Evolutionary conservation across 1,140 invertebrate genomes (phyloP).

Genomic region (Drosophila bocki): DNA sequence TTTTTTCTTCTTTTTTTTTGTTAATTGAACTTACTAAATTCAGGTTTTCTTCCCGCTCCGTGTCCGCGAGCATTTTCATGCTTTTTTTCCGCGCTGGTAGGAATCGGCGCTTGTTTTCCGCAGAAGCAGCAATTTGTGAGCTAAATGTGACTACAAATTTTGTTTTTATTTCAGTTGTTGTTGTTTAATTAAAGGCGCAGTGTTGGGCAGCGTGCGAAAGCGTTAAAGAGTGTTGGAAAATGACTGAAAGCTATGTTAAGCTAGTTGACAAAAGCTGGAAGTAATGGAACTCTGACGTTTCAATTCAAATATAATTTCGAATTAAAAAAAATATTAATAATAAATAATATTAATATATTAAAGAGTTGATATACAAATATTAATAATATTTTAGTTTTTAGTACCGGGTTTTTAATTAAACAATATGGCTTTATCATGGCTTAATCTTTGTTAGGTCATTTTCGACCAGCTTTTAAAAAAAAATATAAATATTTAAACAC

Average conservation of each 20-base stretch:
- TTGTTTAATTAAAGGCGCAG: constrained; percentile 22
- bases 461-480: too few species aligned
- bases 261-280: not conserved
- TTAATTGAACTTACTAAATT: constrained; percentile 89
- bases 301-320: not conserved
- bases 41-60: constrained; percentile 93
- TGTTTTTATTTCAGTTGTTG: constrained; percentile 58
- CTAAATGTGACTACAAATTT: constrained; percentile 66
- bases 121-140: constrained; percentile 65
- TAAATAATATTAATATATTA: too few species aligned
- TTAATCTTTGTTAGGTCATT: too few species aligned
- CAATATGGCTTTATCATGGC: too few species aligned
- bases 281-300: not conserved
- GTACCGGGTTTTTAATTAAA: too few species aligned
- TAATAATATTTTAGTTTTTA: too few species aligned
- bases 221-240: too few species aligned
- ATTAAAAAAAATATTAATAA: too few species aligned
- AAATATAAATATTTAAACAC: too few species aligned
- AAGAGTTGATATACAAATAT: too few species aligned
- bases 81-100: constrained; percentile 76
- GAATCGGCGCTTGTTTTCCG: constrained; percentile 65
- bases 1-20: not conserved
- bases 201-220: constrained; percentile 1
- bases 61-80: constrained; percentile 89
- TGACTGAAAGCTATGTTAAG: too few species aligned